Evolutionary conservation across 1,140 invertebrate genomes (phyloP), one percentile per base, ranked within the genome.

Genomic region (Anoplolepis gracilipes): DNA sequence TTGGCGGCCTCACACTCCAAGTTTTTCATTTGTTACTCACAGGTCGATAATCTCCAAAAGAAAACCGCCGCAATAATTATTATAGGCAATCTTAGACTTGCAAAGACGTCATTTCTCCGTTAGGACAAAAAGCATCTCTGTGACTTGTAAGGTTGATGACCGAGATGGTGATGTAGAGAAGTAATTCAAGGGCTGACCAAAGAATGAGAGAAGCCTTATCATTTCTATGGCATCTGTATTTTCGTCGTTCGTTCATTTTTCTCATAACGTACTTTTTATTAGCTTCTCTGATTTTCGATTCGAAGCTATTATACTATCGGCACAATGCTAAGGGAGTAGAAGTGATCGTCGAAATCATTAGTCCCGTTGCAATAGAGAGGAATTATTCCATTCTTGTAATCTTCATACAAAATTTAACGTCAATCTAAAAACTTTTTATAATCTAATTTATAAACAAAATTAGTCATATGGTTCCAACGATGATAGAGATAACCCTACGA

Each of bases 11-110:
- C 25, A 19, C 7, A 13, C 7, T 10, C n/a, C 28, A 28, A 55
- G 19, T 82, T 82, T 82, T 61, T 82, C 78, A 82, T 82, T 82
- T 82, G 67, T 82, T 73, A 73, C 28, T 82, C 67, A 61, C 78
- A 73, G 67, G 28, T 82, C 78, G 67, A 59, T 33, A 67, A 59
- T 82, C 39, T 59, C 2, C 6, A 73, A 59, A 73, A 82, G 67
- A 82, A 22, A 61, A 8, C 36, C 25, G 25, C 19, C 36, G 53
- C 55, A 73, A 72, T 82, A 82, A 82, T 82, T 72, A 82, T 81
- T 42, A 59, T 22, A 13, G 36, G 53, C 67, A 82, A 61, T 82
- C 67, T 82, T 72, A 59, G 30, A 36, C 13, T 13, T 16, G 53
- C 36, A 73, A 73, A 82, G 49, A n/a, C 33, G 22, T 59, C 19